These are phyloP conservation scores for Phataginus tetradactyla DNA, from an alignment of 2,797 vertebrate species.

Conservation along the genomic window DNA sequence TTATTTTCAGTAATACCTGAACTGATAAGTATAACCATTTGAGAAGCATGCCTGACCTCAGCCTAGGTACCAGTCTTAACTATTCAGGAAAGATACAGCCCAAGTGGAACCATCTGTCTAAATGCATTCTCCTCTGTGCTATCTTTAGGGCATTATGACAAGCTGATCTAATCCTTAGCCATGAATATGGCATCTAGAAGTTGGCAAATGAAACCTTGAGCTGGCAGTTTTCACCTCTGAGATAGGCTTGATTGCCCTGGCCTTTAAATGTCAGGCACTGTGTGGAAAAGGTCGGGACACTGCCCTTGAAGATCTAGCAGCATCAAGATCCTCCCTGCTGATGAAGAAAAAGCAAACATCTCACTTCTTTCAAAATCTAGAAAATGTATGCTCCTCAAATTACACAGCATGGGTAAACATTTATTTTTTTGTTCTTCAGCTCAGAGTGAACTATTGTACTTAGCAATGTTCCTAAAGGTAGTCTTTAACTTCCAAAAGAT, in stretches of 20 bases:
- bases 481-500: constrained; percentile 30
- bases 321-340: not conserved
- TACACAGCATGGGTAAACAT: constrained; percentile 41
- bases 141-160: not conserved
- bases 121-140: not conserved
- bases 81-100: not conserved
- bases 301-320: constrained; percentile 32
- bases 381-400: constrained; percentile 57
- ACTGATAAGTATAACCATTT: not conserved
- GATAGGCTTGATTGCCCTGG: constrained; percentile 54
- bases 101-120: not conserved
- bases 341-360: constrained; percentile 35
- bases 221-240: constrained; percentile 54
- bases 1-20: not conserved
- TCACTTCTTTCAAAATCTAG: constrained; percentile 44
- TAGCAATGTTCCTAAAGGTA: constrained; percentile 46
- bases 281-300: constrained; percentile 48
- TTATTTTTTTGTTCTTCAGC: constrained; percentile 33
- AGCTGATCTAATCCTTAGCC: not conserved
- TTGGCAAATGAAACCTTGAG: not conserved
- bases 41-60: not conserved
- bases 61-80: not conserved
- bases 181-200: not conserved
- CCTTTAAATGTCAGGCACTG: constrained; percentile 78
- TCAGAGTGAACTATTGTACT: constrained; percentile 32